A percentile compares a stretch with the other conserved stretches of the same genome.
Conservation (phyloP, 1,140 invertebrate genomes). For the Odontomachus brunneus region DNA sequence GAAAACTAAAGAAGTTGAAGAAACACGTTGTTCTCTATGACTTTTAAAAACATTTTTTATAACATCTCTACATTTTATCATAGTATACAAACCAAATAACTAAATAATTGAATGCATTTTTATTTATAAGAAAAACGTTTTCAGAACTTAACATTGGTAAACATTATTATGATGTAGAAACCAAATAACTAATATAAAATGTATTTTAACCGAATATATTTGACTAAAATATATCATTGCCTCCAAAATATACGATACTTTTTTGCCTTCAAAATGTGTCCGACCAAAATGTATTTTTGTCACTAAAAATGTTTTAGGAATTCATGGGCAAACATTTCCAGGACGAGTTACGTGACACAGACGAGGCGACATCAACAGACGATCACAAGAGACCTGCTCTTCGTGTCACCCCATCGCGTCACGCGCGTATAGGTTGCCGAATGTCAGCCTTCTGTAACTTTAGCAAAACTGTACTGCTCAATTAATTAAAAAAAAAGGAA, state of each 20-base stretch:
- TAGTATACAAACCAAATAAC: too few relatives aligned
- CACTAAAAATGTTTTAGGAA: neutral
- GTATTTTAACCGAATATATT: neutral
- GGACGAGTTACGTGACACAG: neutral
- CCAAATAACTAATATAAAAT: neutral
- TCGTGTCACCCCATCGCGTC: neutral
- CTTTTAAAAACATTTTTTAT: neutral
- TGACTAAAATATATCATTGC: too few relatives aligned
- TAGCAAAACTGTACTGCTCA: neutral
- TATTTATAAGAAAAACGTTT: too few relatives aligned
- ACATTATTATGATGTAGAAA: too few relatives aligned
- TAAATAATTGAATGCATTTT: too few relatives aligned
- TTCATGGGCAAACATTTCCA: neutral
- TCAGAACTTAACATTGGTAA: too few relatives aligned
- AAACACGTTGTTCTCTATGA: too few relatives aligned
- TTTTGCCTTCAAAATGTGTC: too few relatives aligned
- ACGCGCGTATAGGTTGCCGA: neutral
- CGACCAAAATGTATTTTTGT: neutral
- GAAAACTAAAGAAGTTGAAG: constrained; percentile 14
- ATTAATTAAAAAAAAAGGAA: constrained; percentile 4
- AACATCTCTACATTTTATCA: too few relatives aligned
- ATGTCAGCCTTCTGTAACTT: neutral
- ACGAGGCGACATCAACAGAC: neutral
- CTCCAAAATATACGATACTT: too few relatives aligned
- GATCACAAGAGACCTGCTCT: neutral